Percentiles rank a stretch among this genome's conserved stretches.
Conservation (phyloP, 2,113 vertebrate genomes). For the Chionodraco myersi region DNA sequence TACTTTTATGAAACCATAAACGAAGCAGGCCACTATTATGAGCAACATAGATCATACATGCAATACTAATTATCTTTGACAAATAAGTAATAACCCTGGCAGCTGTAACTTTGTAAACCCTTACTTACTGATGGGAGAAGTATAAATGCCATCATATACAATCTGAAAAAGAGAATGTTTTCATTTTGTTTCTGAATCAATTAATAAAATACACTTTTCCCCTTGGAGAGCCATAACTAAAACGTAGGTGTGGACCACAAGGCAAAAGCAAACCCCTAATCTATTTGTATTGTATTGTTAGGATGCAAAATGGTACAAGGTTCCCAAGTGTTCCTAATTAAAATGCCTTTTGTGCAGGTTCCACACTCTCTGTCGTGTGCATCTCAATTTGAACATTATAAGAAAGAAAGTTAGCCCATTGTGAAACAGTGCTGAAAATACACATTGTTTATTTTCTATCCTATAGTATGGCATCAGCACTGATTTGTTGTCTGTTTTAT, state of each 20-base stretch:
- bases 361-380: too few relatives aligned
- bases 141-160: neutral
- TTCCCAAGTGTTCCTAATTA: neutral
- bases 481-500: constrained; percentile 35
- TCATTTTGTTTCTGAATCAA: neutral
- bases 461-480: neutral
- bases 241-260: neutral
- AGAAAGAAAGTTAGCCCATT: neutral
- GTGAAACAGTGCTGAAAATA: neutral
- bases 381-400: too few relatives aligned
- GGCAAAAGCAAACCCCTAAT: neutral
- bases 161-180: neutral
- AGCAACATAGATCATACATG: constrained; percentile 5
- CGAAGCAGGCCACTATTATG: neutral
- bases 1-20: neutral
- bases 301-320: neutral
- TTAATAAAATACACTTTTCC: neutral
- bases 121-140: neutral
- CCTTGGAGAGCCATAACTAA: neutral
- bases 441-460: neutral
- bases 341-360: neutral
- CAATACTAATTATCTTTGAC: neutral
- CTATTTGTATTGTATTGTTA: neutral
- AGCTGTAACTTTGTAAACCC: neutral
- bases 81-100: constrained; percentile 11